Evolutionary conservation across 1,140 invertebrate species (phyloP), one percentile per base, ranked within the genome.

Genomic region (Stratiolaelaps scimitus): DNA sequence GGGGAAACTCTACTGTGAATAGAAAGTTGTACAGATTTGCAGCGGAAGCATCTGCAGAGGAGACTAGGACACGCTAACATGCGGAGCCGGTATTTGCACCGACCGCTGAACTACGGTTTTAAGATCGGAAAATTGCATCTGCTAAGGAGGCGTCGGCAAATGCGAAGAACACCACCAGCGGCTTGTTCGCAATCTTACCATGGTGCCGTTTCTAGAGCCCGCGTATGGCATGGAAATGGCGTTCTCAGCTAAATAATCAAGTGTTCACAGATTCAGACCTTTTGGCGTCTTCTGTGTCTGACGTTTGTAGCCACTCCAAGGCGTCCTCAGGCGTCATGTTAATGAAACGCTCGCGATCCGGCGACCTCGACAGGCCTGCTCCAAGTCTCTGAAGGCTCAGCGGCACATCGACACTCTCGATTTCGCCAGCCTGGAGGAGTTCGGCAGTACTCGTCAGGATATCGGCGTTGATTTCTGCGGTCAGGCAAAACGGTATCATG

Each of bases 261-360:
- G 53, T 60, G 2, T 13, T 60, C 10, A 60, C 15, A 26, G 23
- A 23, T 26, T 23, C 26, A 34, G 26, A 60, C 23, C 23, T 60
- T 60, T 60, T 15, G 46, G 80, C 75, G 7, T 80, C 75, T 65
- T 76, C 67, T 2, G 79, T 77, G 44, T 77, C 76, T 71, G 83
- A 78, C 0, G 71, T 71, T 69, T 79, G 71, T 1, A 87, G 71
- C 83, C 83, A 86, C 17, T 76, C 56, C 19, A 81, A 64, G 15
- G 79, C 82, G 0, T 77, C 73, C 64, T 81, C 15, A 4, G 23
- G 23, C 20, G 26, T 23, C 23, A 26, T 60, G 53, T 15, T 34
- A 15, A 60, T 2, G 23, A 60, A 60, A 5, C 10, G 17, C 13
- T 17, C 15, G 13, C 15, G 26, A 34, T 60, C 23, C 15, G 53